Percentiles rank a stretch among this genome's conserved stretches.
phyloP scores from a whole-genome alignment of 2,113 vertebrate species.

The Podiceps cristatus region DNA sequence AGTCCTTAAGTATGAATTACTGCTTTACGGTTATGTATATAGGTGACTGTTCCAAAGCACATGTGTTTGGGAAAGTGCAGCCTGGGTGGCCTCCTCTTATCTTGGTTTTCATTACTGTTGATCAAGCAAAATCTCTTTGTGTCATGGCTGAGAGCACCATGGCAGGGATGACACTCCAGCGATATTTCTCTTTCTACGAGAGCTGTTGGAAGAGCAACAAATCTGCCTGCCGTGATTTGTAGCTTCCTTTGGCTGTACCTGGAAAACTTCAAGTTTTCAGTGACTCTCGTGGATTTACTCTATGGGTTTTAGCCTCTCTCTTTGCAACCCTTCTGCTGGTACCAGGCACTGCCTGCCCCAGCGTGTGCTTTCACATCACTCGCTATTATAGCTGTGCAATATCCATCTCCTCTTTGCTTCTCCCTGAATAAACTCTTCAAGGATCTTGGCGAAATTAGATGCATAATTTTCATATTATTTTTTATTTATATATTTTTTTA shows the following conservation, averaged over 20 bases:
- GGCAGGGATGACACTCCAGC: background rate
- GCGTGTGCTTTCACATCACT: background rate
- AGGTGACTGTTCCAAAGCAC: background rate
- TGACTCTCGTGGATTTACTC: background rate
- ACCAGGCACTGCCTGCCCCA: background rate
- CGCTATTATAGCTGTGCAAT: fast-evolving
- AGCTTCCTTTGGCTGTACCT: background rate
- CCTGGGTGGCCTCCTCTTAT: background rate
- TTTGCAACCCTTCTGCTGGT: background rate
- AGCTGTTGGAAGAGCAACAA: background rate
- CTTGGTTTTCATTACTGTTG: background rate
- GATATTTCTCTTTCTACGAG: background rate
- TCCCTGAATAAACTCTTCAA: background rate
- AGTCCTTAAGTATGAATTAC: background rate
- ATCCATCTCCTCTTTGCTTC: background rate
- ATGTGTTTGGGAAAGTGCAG: fast-evolving
- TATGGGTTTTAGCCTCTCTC: background rate
- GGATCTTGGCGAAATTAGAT: background rate
- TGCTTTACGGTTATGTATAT: background rate
- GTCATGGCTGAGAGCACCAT: fast-evolving
- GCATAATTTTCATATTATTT: background rate
- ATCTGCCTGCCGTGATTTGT: background rate
- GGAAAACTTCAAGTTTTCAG: background rate
- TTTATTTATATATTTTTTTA: background rate
- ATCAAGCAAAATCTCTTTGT: background rate